phyloP scores from a whole-genome alignment of 2,888 invertebrate genomes.

The Rotaria socialis region DNA sequence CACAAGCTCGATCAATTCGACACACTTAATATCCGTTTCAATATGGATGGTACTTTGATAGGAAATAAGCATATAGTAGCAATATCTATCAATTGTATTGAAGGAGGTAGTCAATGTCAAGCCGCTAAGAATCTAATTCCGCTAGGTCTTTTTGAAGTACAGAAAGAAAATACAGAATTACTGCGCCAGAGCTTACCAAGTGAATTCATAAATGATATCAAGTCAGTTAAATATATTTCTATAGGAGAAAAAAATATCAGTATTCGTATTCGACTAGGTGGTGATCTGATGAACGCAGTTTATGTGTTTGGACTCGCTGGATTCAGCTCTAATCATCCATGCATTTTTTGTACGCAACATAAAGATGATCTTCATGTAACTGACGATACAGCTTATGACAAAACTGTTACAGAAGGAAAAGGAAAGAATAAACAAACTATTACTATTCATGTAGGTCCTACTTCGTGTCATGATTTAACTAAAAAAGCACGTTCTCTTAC shows the following conservation, averaged over 20 bases:
- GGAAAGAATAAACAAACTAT: not conserved
- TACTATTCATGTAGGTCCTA: not conserved
- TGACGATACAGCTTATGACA: conserved; percentile 1
- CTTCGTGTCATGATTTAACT: not conserved
- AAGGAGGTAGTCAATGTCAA: not conserved
- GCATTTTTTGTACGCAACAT: not conserved
- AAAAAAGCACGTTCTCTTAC: not conserved
- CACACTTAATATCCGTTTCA: not conserved
- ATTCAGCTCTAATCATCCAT: not conserved
- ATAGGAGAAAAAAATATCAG: too few species aligned
- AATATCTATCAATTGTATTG: not conserved
- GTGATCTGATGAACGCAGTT: conserved; percentile 12
- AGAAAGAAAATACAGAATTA: too few species aligned
- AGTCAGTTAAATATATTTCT: too few species aligned
- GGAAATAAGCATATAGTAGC: not conserved
- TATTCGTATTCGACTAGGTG: not conserved
- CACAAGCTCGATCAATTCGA: not conserved
- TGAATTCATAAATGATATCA: too few species aligned
- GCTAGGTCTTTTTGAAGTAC: too few species aligned
- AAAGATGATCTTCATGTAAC: conserved; percentile 26
- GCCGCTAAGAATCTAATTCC: too few species aligned
- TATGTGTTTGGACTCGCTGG: conserved; percentile 4
- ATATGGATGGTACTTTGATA: not conserved
- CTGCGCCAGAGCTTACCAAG: too few species aligned
- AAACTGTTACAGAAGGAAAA: conserved; percentile 17